Conservation (phyloP, 2,797 vertebrate species). For the Schizothorax lantsangensis region DNA sequence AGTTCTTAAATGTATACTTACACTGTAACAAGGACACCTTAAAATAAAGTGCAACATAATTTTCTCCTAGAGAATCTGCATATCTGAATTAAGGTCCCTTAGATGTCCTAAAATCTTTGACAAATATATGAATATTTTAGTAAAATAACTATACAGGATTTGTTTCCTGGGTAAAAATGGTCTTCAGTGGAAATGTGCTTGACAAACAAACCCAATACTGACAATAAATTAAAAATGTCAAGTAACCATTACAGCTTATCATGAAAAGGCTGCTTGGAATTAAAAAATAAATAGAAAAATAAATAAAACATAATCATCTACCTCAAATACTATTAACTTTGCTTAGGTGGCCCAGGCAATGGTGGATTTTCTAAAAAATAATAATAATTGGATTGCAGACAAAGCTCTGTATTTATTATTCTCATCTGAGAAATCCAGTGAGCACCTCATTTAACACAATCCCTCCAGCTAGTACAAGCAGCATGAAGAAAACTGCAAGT, state of each 20-base stretch:
- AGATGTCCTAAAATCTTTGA: background rate
- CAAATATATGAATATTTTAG: background rate
- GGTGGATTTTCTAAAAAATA: background rate
- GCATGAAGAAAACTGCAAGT: slow-evolving; percentile 68
- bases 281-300: background rate
- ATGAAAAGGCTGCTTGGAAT: background rate
- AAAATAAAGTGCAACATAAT: background rate
- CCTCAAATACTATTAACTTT: background rate
- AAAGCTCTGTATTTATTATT: slow-evolving; percentile 28
- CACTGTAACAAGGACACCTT: background rate
- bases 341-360: background rate
- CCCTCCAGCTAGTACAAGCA: slow-evolving; percentile 70
- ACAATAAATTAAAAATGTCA: background rate
- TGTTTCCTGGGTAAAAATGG: too few species aligned
- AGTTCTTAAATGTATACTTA: background rate
- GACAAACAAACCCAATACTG: background rate
- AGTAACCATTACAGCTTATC: background rate
- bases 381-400: background rate
- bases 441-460: slow-evolving; percentile 71
- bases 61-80: background rate
- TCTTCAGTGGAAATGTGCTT: background rate
- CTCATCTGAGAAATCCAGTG: slow-evolving; percentile 61
- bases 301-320: background rate
- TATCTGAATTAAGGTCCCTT: background rate
- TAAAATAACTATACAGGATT: background rate